Percentiles rank a stretch among this genome's conserved stretches.
Evolutionary conservation across 2,113 vertebrate genomes (phyloP).

Genomic region (Callopanchax toddi): DNA sequence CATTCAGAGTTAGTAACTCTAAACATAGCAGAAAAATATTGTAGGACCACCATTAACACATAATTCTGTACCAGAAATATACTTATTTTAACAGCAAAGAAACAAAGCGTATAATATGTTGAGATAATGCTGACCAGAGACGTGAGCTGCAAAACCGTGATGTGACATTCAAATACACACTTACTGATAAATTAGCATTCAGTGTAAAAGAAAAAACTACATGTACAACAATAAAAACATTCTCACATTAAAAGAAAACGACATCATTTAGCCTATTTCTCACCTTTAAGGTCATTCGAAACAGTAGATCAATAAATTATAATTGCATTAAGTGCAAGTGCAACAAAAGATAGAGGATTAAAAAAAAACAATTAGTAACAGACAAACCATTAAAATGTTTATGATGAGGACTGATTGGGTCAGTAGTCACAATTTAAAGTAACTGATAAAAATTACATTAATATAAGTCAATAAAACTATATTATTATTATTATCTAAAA

Average conservation of each 20-base stretch:
- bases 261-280: neutral
- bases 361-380: neutral
- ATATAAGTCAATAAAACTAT: constrained; percentile 13
- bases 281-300: constrained; percentile 1
- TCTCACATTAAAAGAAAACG: neutral
- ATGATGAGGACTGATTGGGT: constrained; percentile 3
- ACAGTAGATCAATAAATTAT: neutral
- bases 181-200: neutral
- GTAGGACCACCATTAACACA: neutral
- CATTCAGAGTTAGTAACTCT: neutral
- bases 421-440: neutral
- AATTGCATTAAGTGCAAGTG: constrained; percentile 3
- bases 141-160: no score
- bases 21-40: neutral
- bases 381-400: neutral
- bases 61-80: neutral
- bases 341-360: neutral
- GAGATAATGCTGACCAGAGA: neutral
- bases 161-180: no score
- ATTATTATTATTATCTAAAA: constrained; percentile 11
- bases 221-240: neutral
- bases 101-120: constrained; percentile 6
- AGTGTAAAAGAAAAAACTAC: constrained; percentile 6
- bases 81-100: neutral
- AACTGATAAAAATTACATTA: neutral